A percentile compares a stretch with the other conserved stretches of the same genome.
phyloP scores from a whole-genome alignment of 2,797 vertebrate genomes.

The Morus bassanus region DNA sequence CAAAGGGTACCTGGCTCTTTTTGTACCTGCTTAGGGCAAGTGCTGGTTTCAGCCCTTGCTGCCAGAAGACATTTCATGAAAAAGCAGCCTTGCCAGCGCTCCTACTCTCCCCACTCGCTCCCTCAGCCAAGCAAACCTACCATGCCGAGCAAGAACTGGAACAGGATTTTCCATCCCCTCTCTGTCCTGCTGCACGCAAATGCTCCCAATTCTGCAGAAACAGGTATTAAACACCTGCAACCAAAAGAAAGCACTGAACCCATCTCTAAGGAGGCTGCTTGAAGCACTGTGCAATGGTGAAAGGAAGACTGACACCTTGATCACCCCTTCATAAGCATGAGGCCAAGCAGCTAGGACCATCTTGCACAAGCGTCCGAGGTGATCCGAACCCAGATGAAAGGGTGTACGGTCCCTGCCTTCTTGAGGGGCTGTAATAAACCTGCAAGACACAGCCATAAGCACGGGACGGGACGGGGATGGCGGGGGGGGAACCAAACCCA shows the following conservation, averaged over 20 bases:
- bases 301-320: not conserved
- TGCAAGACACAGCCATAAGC: not conserved
- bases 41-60: not conserved
- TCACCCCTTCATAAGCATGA: not conserved
- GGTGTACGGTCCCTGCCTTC: not conserved
- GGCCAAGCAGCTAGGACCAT: not conserved
- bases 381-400: not conserved
- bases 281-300: not conserved
- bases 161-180: not conserved
- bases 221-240: not conserved
- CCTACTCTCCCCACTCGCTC: rapidly evolving
- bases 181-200: rapidly evolving
- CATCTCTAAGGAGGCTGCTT: not conserved
- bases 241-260: not conserved
- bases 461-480: no score
- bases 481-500: no score
- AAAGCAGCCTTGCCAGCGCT: not conserved
- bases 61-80: not conserved
- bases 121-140: not conserved
- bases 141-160: not conserved
- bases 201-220: not conserved
- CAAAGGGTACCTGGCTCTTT: not conserved
- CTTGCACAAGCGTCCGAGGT: not conserved
- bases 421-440: not conserved
- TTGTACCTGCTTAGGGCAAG: not conserved